Evolutionary conservation across 2,888 invertebrate species (phyloP).

Genomic region (Acanthosepion pharaonis): DNA sequence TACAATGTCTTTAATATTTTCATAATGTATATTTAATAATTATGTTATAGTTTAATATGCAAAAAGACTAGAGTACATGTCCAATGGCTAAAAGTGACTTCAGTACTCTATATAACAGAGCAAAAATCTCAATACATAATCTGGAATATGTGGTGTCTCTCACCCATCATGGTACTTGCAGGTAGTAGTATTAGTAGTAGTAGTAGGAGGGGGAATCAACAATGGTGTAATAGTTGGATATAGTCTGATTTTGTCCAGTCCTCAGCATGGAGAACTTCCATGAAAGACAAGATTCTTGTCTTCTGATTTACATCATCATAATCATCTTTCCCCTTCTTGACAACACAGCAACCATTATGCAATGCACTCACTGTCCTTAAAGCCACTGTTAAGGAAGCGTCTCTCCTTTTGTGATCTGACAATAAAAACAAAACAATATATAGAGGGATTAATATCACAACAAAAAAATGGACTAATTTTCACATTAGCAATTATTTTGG

Average conservation of each 20-base stretch:
- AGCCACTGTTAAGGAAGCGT: conserved; percentile 56
- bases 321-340: neutral
- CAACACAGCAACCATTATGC: neutral
- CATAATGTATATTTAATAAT: conserved; percentile 9
- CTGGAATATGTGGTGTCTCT: neutral
- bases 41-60: neutral
- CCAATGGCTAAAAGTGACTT: neutral
- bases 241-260: neutral
- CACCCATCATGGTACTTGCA: neutral
- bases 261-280: conserved; percentile 14
- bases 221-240: neutral
- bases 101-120: conserved; percentile 4
- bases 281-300: conserved; percentile 3
- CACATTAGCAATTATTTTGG: neutral
- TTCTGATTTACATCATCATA: neutral
- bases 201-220: neutral
- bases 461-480: neutral
- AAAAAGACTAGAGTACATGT: conserved; percentile 2
- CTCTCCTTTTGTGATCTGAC: conserved; percentile 62
- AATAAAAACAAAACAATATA: conserved; percentile 35
- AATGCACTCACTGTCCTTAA: neutral
- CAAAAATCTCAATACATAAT: neutral
- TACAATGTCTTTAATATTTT: neutral
- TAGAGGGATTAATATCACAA: neutral
- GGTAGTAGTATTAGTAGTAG: neutral